These are phyloP conservation scores for Carassius auratus DNA, from an alignment of 2,113 vertebrate species.

Conservation along the genomic window DNA sequence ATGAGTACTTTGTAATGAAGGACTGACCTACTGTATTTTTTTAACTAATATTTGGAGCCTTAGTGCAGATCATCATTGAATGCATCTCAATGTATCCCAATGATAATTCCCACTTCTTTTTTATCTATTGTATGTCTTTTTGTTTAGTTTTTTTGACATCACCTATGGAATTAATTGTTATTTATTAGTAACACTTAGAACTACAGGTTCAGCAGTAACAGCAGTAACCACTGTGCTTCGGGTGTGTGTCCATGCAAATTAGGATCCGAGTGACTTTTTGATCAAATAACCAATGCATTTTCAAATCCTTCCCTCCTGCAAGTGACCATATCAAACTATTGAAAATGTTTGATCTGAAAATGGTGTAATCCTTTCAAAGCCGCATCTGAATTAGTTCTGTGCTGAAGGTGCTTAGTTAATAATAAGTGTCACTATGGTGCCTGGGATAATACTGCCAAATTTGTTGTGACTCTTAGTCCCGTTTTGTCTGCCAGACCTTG, in stretches of 20 bases:
- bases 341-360: slow-evolving; percentile 27
- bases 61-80: neutral
- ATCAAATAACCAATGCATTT: neutral
- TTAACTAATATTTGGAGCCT: no score
- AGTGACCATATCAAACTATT: neutral
- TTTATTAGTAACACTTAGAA: no score
- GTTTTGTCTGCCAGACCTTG: slow-evolving; percentile 34
- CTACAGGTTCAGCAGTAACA: no score
- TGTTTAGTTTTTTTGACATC: no score
- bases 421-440: slow-evolving; percentile 25
- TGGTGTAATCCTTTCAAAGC: slow-evolving; percentile 4
- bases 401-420: slow-evolving; percentile 34
- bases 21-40: no score
- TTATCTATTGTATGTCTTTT: no score
- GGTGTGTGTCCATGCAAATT: neutral
- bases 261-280: slow-evolving; percentile 10
- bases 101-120: neutral
- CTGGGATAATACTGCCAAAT: slow-evolving; percentile 10
- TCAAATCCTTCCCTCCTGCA: neutral
- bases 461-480: slow-evolving; percentile 27
- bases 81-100: neutral
- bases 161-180: no score
- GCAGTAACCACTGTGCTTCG: no score
- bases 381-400: neutral
- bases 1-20: no score